phyloP scores from a whole-genome alignment of 2,113 vertebrate species.

The Etheostoma spectabile region DNA sequence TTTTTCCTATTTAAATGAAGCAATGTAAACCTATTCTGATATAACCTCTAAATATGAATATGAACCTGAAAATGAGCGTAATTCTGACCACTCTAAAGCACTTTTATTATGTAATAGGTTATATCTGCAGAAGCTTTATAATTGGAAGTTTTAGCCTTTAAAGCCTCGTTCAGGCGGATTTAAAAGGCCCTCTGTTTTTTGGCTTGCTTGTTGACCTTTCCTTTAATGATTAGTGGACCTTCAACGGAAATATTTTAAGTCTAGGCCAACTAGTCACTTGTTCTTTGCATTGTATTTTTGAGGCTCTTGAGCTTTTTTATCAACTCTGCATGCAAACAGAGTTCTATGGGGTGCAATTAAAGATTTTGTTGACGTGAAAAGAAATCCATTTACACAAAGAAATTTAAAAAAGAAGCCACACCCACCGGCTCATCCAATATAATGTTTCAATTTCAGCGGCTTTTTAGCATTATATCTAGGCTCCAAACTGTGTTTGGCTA shows the following conservation, averaged over 20 bases:
- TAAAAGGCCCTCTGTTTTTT: not conserved
- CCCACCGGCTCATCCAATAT: not conserved
- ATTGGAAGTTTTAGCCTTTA: not conserved
- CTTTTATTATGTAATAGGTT: not conserved
- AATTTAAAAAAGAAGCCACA: not conserved
- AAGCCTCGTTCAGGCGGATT: not conserved
- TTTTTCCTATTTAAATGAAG: too few species aligned
- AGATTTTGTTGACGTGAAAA: not conserved
- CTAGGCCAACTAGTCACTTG: not conserved
- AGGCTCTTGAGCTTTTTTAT: not conserved
- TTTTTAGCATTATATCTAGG: not conserved
- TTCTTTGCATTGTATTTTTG: not conserved
- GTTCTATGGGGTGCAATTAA: not conserved
- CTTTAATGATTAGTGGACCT: not conserved
- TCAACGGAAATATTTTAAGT: not conserved
- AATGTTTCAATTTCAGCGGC: not conserved
- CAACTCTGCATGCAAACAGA: not conserved
- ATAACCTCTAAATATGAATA: too few species aligned
- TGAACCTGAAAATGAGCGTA: too few species aligned
- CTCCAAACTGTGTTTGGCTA: not conserved
- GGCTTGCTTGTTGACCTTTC: not conserved
- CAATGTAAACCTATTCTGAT: too few species aligned
- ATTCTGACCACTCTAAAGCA: not conserved
- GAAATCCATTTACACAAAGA: not conserved
- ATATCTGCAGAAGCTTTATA: not conserved